phyloP scores from a whole-genome alignment of 2,888 invertebrate genomes.

The Trachelus troglodyta region DNA sequence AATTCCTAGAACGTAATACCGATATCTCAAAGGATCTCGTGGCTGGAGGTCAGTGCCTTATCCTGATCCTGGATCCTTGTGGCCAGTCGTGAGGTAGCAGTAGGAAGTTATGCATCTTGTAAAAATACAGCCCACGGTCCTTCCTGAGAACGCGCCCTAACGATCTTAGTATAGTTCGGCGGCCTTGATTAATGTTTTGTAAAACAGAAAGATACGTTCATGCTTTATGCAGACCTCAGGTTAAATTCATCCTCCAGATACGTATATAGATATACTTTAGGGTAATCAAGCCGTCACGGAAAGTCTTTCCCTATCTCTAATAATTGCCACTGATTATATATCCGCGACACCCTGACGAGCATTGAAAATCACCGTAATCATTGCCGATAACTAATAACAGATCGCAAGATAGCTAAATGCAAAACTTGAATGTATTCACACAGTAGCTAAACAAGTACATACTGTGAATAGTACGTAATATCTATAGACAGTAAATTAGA shows the following conservation, averaged over 20 bases:
- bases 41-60: background rate
- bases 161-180: background rate
- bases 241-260: background rate
- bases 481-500: background rate
- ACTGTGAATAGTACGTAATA: background rate
- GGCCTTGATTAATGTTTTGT: background rate
- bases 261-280: background rate
- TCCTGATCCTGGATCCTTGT: background rate
- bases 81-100: background rate
- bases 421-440: background rate
- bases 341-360: background rate
- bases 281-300: background rate
- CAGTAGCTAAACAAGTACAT: background rate
- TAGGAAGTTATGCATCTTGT: background rate
- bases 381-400: conserved; percentile 29
- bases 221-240: background rate
- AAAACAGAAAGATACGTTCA: background rate
- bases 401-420: conserved; percentile 6
- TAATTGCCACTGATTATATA: background rate
- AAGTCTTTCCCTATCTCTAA: background rate
- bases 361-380: conserved; percentile 12
- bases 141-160: background rate
- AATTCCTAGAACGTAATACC: background rate
- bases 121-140: background rate
- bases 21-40: background rate